phyloP scores from a whole-genome alignment of 2,888 invertebrate genomes.

The Rosalia funebris region DNA sequence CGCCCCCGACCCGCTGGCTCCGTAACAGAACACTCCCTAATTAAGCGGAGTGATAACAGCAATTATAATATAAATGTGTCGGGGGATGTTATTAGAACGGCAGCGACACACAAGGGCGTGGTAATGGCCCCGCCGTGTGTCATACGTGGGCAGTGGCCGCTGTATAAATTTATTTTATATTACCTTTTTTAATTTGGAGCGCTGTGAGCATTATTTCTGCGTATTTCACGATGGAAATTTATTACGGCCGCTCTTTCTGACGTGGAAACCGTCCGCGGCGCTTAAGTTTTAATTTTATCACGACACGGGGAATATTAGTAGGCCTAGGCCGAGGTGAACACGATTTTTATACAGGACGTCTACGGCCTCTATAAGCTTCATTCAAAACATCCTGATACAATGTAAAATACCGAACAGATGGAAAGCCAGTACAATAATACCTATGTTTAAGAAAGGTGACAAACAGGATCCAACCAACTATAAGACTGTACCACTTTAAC shows the following conservation, averaged over 20 bases:
- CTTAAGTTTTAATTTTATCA: too few relatives aligned
- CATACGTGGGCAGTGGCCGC: constrained; percentile 1
- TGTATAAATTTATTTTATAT: constrained; percentile 5
- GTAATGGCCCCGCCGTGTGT: constrained; percentile 31
- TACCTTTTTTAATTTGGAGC: constrained; percentile 17
- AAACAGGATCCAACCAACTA: too few relatives aligned
- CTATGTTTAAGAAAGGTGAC: too few relatives aligned
- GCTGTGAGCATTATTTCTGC: background rate
- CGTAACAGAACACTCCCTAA: constrained; percentile 53
- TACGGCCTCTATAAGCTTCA: too few relatives aligned
- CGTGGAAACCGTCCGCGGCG: too few relatives aligned
- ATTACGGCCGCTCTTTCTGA: background rate
- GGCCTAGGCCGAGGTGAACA: too few relatives aligned
- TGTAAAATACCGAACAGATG: too few relatives aligned
- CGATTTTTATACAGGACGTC: too few relatives aligned
- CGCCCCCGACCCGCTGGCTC: constrained; percentile 1
- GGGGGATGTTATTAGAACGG: constrained; percentile 50
- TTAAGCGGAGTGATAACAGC: constrained; percentile 58
- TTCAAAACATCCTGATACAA: too few relatives aligned
- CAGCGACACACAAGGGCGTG: constrained; percentile 48
- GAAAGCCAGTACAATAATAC: too few relatives aligned
- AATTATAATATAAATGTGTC: constrained; percentile 59
- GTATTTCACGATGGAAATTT: background rate
- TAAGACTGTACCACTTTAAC: too few relatives aligned
- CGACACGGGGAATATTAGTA: too few relatives aligned